Evolutionary conservation across 2,113 vertebrate species (phyloP), one percentile per base, ranked within the genome.

Genomic region (Pyrgilauda ruficollis): DNA sequence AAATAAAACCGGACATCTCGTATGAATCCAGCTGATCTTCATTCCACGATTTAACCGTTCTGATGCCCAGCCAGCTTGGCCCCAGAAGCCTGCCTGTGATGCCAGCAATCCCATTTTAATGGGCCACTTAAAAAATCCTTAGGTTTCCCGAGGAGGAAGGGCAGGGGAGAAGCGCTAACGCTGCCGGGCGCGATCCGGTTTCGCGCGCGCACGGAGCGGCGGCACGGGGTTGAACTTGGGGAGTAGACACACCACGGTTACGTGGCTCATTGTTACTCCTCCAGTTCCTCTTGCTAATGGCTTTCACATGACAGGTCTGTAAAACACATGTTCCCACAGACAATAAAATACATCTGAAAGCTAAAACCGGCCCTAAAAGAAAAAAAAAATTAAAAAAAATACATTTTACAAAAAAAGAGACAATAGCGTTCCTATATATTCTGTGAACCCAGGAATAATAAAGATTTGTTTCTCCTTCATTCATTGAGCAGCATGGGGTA

Each of bases 311-410:
- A 98, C 97, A 97, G 95, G 97, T 97, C 98, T 98, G 97, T 97
- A 97, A 97, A 98, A 97, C 98, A 98, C 94, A 98, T 98, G 98
- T 97, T 98, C 87, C 97, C 96, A 94, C 94, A 97, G 97, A 98
- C 96, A 98, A 97, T 97, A 98, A 98, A 98, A 96, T 82, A 97
- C 93, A 94, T 95, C 94, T 94, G 97, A 98, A 97, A 97, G 86
- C 94, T 96, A 97, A 97, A 97, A 92, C 86, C n/a, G 37, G 91
- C 58, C 84, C 82, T 24, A 43, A 83, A 43, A 79, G 87, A 55
- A 79, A 79, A 68, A 13, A 37, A 64, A 33, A 44, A 56, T 18
- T 55, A 58, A 84, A 61, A 47, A 47, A n/a, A n/a, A n/a, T n/a
- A n/a, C n/a, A n/a, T n/a, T n/a, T n/a, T n/a, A n/a, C n/a, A 49